Evolutionary conservation across 2,888 invertebrate species (phyloP).

Genomic region (Labia minor): DNA sequence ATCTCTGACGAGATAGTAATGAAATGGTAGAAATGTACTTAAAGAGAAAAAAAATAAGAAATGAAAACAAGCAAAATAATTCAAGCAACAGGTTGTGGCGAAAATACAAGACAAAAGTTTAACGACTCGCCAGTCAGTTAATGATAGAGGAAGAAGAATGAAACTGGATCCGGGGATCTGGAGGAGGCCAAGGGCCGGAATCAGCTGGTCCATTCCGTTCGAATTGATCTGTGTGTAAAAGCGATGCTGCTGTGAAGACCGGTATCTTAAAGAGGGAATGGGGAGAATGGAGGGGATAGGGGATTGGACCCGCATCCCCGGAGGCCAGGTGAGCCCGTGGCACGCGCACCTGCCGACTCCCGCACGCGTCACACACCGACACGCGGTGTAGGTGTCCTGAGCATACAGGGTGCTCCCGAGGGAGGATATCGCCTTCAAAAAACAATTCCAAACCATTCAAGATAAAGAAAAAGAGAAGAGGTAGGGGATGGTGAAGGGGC

Average conservation of each 20-base stretch:
- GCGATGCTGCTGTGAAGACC: neutral
- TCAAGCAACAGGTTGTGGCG: neutral
- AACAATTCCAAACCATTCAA: too few species aligned
- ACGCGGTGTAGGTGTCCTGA: neutral
- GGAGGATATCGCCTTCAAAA: neutral
- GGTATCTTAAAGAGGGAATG: neutral
- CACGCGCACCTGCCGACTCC: slow-evolving; percentile 4
- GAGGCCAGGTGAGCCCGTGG: neutral
- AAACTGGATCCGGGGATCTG: neutral
- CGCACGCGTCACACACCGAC: neutral
- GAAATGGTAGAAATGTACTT: too few species aligned
- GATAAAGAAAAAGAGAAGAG: too few species aligned
- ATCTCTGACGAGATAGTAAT: too few species aligned
- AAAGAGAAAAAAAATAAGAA: too few species aligned
- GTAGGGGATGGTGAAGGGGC: too few species aligned
- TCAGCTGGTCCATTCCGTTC: slow-evolving; percentile 13
- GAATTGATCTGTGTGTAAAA: neutral
- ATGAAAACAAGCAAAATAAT: neutral
- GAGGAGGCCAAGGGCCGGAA: slow-evolving; percentile 8
- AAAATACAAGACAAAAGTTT: neutral
- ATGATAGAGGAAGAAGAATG: slow-evolving; percentile 13
- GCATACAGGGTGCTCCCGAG: neutral
- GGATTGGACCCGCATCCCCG: neutral
- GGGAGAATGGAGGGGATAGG: neutral
- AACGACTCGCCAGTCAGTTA: neutral